Conservation (phyloP, 2,797 vertebrate genomes). For the Eremophila alpestris region DNA sequence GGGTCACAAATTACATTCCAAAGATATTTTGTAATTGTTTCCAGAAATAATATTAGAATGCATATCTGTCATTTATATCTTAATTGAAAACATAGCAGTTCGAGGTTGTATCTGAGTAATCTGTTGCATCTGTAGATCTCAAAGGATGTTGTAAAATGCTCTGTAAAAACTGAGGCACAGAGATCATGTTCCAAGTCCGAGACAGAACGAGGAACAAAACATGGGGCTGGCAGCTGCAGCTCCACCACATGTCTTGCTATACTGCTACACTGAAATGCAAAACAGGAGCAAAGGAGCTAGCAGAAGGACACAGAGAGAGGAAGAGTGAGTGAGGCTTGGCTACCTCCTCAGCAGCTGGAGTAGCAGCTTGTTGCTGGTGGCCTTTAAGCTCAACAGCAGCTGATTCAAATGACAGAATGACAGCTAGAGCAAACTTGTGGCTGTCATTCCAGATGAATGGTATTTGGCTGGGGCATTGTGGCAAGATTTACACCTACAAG, state of each 20-base stretch:
- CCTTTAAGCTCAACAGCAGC: neutral
- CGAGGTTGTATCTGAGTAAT: neutral
- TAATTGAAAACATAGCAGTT: conserved; percentile 39
- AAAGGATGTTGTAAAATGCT: conserved; percentile 2
- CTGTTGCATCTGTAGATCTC: conserved; percentile 23
- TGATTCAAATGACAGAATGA: neutral
- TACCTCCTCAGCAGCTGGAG: neutral
- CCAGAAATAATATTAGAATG: conserved; percentile 27
- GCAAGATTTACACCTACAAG: conserved; percentile 20
- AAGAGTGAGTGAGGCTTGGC: neutral
- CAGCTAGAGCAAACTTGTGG: neutral
- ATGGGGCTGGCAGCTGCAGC: neutral
- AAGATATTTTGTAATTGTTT: conserved; percentile 45
- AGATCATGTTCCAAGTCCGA: neutral
- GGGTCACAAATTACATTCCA: conserved; percentile 5
- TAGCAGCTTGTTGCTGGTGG: neutral
- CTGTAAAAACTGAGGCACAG: neutral
- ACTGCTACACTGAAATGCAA: neutral
- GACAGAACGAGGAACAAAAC: neutral
- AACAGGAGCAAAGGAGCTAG: neutral
- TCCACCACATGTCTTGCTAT: neutral
- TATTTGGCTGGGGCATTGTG: neutral
- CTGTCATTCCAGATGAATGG: neutral
- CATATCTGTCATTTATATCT: neutral
- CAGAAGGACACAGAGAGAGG: neutral